Evolutionary conservation across 1,140 invertebrate species (phyloP).

Genomic region (Trichogramma pretiosum): DNA sequence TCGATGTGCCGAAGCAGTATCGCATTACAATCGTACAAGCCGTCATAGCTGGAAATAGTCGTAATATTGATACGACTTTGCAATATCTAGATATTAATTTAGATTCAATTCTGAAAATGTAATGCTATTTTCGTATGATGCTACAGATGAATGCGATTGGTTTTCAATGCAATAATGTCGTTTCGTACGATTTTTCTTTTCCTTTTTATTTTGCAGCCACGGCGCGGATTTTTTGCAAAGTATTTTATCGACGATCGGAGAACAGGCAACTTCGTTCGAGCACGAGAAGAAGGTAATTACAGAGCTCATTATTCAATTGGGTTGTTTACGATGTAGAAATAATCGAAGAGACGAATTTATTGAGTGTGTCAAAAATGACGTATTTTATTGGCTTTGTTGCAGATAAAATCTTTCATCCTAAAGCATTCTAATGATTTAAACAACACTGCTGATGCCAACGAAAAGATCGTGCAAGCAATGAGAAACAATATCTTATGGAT

Average conservation of each 20-base stretch:
- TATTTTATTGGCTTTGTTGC: slow-evolving; percentile 20
- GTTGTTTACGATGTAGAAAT: neutral
- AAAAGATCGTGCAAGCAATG: slow-evolving; percentile 15
- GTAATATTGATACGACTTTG: slow-evolving; percentile 21
- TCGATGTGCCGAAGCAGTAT: slow-evolving; percentile 34
- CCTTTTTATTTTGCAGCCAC: slow-evolving; percentile 14
- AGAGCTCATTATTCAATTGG: slow-evolving; percentile 6
- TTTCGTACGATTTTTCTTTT: slow-evolving; percentile 4
- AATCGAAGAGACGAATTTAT: no score
- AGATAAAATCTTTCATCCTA: slow-evolving; percentile 19
- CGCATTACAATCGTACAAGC: slow-evolving; percentile 27
- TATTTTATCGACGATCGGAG: slow-evolving; percentile 21
- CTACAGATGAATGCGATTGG: neutral
- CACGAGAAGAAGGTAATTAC: slow-evolving; percentile 24
- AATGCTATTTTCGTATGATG: neutral
- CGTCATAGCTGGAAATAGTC: slow-evolving; percentile 20
- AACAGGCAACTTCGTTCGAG: slow-evolving; percentile 17
- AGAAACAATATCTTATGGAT: slow-evolving; percentile 22
- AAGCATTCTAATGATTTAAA: slow-evolving; percentile 12
- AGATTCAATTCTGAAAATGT: slow-evolving; percentile 18
- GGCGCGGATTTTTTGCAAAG: slow-evolving; percentile 22
- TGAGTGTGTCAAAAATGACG: no score
- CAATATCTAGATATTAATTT: slow-evolving; percentile 19
- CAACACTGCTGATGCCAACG: slow-evolving; percentile 8
- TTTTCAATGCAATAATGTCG: neutral